A percentile compares a stretch with the other conserved stretches of the same genome.
phyloP scores from a whole-genome alignment of 2,888 invertebrate species.

The Thymelicus lineola region DNA sequence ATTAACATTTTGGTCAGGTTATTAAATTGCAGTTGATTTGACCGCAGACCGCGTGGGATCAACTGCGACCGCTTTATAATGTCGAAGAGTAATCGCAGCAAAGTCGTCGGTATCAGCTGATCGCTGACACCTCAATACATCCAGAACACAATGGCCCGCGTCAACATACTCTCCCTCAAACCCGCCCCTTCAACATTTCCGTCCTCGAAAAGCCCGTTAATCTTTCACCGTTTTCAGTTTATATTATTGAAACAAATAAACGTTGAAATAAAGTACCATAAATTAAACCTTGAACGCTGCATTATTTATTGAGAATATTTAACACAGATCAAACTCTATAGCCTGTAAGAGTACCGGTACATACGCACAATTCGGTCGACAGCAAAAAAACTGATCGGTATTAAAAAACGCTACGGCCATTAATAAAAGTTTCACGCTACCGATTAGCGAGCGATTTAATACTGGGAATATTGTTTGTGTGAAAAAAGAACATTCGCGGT shows the following conservation, averaged over 20 bases:
- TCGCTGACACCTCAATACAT: slow-evolving; percentile 30
- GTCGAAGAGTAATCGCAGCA: background rate
- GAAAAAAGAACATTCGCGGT: slow-evolving; percentile 60
- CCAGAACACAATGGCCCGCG: slow-evolving; percentile 11
- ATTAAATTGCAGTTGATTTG: too few species aligned
- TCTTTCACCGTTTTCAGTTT: slow-evolving; percentile 50
- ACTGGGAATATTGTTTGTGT: slow-evolving; percentile 56
- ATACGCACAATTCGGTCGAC: slow-evolving; percentile 45
- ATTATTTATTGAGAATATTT: slow-evolving; percentile 59
- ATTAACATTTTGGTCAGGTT: too few species aligned
- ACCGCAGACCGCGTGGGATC: too few species aligned
- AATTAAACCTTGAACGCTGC: slow-evolving; percentile 56
- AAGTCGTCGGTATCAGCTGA: slow-evolving; percentile 6
- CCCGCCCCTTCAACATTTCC: slow-evolving; percentile 21
- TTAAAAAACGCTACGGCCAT: slow-evolving; percentile 52
- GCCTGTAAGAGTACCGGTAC: slow-evolving; percentile 41
- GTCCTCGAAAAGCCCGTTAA: slow-evolving; percentile 44
- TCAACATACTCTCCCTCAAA: slow-evolving; percentile 32
- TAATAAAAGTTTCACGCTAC: slow-evolving; percentile 57
- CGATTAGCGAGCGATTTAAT: slow-evolving; percentile 59
- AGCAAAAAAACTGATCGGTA: slow-evolving; percentile 45
- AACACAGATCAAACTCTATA: slow-evolving; percentile 49
- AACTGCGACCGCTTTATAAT: background rate
- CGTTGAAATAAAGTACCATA: slow-evolving; percentile 55
- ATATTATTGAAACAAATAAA: slow-evolving; percentile 58